Conservation (phyloP, 2,797 vertebrate species). For the Phataginus tricuspis region DNA sequence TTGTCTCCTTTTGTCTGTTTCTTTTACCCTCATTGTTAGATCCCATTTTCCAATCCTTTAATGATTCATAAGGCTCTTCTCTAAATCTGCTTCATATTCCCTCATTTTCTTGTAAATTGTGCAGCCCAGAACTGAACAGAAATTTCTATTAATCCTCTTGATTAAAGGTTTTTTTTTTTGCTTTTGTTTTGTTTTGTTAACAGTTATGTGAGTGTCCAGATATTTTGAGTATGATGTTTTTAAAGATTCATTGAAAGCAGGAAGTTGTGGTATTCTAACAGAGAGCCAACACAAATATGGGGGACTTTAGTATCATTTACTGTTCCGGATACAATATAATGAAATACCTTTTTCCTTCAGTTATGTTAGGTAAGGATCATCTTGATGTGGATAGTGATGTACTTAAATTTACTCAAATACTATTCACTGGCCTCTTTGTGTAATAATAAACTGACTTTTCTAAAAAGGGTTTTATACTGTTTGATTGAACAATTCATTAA, state of each 20-base stretch:
- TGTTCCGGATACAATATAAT: neutral
- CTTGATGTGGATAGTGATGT: neutral
- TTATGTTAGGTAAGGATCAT: neutral
- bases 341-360: neutral
- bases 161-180: neutral
- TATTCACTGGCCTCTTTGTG: neutral
- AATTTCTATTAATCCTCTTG: neutral
- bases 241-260: neutral
- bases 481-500: neutral
- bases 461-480: neutral
- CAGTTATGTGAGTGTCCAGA: neutral
- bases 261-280: neutral
- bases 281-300: neutral
- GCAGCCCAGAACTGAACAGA: neutral
- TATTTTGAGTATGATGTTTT: neutral
- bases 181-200: neutral
- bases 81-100: constrained; percentile 11
- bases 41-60: neutral
- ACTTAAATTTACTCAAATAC: neutral
- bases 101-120: constrained; percentile 2
- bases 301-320: neutral
- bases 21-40: constrained; percentile 15
- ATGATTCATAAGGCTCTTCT: neutral
- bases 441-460: neutral
- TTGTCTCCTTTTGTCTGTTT: neutral